Evolutionary conservation across 2,888 invertebrate genomes (phyloP).

Genomic region (Phoronis australis): DNA sequence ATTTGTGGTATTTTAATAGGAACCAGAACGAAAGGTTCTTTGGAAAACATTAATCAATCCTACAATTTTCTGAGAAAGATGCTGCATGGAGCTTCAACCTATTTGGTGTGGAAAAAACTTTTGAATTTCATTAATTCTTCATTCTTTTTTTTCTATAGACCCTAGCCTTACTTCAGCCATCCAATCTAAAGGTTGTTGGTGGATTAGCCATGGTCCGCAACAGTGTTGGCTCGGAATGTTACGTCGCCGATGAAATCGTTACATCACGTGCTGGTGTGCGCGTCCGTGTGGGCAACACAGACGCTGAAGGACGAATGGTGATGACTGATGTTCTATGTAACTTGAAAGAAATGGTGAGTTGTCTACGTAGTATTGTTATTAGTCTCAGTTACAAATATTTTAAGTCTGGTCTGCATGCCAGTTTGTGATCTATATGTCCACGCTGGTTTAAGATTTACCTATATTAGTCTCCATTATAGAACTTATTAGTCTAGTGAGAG

Average conservation of each 20-base stretch:
- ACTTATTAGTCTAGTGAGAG: too few relatives aligned
- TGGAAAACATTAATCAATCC: too few relatives aligned
- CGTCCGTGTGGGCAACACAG: conserved; percentile 86
- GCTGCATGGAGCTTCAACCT: too few relatives aligned
- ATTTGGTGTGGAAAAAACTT: too few relatives aligned
- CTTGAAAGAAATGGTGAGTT: conserved; percentile 57
- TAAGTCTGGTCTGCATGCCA: too few relatives aligned
- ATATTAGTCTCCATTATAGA: too few relatives aligned
- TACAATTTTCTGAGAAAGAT: too few relatives aligned
- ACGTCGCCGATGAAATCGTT: conserved; percentile 86
- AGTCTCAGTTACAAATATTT: too few relatives aligned
- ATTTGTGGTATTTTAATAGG: too few relatives aligned
- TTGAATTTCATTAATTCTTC: too few relatives aligned
- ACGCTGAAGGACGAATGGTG: conserved; percentile 90
- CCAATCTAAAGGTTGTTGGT: conserved; percentile 72
- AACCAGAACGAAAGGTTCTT: too few relatives aligned
- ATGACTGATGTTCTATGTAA: conserved; percentile 84
- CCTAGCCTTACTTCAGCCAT: conserved; percentile 65
- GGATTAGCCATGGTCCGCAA: conserved; percentile 83
- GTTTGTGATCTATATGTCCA: background rate
- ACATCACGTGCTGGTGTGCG: conserved; percentile 75
- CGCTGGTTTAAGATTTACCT: background rate
- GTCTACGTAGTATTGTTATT: too few relatives aligned
- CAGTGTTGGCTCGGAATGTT: conserved; percentile 78
- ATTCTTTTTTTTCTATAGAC: conserved; percentile 59